phyloP scores from a whole-genome alignment of 2,888 invertebrate species.

The Stenotaenia linearis region DNA sequence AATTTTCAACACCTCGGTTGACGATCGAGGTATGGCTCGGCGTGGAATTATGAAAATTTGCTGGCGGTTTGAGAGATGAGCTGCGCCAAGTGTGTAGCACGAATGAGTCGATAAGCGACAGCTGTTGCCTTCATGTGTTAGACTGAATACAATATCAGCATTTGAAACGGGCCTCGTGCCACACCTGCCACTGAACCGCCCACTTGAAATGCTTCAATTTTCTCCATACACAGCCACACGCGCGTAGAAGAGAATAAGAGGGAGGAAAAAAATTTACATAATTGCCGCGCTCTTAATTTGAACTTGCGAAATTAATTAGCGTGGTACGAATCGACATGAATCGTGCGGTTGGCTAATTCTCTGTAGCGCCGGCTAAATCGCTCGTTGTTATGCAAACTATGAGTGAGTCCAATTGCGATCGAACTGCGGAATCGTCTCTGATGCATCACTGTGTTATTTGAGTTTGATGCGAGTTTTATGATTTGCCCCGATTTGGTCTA shows the following conservation, averaged over 20 bases:
- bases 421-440: background rate
- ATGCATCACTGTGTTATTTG: background rate
- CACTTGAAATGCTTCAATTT: background rate
- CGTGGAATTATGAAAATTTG: conserved; percentile 9
- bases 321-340: background rate
- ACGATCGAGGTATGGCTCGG: background rate
- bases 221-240: background rate
- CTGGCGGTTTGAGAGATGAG: background rate
- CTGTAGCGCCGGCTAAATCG: background rate
- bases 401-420: background rate
- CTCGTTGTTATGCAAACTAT: background rate
- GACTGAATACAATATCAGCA: conserved; percentile 26
- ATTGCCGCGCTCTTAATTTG: conserved; percentile 18
- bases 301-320: conserved; percentile 24
- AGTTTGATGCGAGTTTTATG: background rate
- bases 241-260: background rate
- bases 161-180: conserved; percentile 17
- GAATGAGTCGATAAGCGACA: conserved; percentile 17
- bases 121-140: conserved; percentile 26
- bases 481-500: background rate
- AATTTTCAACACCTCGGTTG: background rate
- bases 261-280: conserved; percentile 8
- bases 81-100: background rate
- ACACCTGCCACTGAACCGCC: conserved; percentile 1
- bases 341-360: conserved; percentile 11